Evolutionary conservation across 2,113 vertebrate species (phyloP), one percentile per base, ranked within the genome.

Genomic region (Gymnogyps californianus): DNA sequence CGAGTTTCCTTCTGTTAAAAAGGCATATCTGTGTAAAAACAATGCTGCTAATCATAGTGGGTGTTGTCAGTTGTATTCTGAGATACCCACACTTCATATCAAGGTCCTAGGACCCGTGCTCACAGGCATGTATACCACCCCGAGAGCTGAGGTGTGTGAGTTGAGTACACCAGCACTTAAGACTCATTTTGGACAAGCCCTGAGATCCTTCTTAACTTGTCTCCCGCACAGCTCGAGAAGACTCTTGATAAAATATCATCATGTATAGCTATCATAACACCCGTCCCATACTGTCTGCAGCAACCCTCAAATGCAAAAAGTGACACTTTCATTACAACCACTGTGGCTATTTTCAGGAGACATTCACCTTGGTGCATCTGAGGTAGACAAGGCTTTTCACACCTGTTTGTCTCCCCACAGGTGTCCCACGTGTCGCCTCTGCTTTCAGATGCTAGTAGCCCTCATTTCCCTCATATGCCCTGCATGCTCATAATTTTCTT

Each of bases 201-300:
- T 46, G 40, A 17, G 46, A 31, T 51, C 42, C 32, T 61, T 83
- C 57, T 69, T 55, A 51, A 26, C 36, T 51, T 22, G 14, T 19
- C 36, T 77, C n/a, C 54, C 1, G 1, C 24, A 44, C 28, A 74
- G 46, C 40, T 74, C 51, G 26, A 84, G 80, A 13, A 84, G 9
- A 10, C 34, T 42, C 21, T 59, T 47, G n/a, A 8, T 67, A 22
- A 72, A 59, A 32, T 38, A 66, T 22, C 8, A 44, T 51, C 17
- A 28, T 6, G 6, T 47, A 28, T 18, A 61, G 11, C 16, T 55
- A 61, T 20, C 4, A 3, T 36, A 72, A 21, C 52, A 44, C 44
- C 10, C 4, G 1, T 32, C 64, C 25, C 1, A 1, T 52, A 13
- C 16, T 59, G 61, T 25, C 32, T 36, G n/a, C 5, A 0, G 19